Percentiles rank a stretch among this genome's conserved stretches.
Evolutionary conservation across 2,113 vertebrate genomes (phyloP).

Genomic region (Narcine bancroftii): DNA sequence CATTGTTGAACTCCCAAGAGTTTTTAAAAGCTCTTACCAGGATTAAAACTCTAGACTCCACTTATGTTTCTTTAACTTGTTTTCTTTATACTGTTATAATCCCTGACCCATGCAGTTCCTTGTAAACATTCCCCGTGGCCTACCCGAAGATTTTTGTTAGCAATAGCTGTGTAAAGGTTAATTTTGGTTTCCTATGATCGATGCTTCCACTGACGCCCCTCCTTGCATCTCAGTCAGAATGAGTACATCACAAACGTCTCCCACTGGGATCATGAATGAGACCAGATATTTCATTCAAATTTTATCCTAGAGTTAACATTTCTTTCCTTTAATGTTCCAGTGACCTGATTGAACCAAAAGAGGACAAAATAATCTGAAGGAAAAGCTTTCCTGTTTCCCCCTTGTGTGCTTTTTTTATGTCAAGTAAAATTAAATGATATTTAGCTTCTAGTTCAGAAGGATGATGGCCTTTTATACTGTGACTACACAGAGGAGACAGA

Average conservation of each 20-base stretch:
- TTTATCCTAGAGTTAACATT: conserved; percentile 41
- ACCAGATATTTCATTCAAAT: conserved; percentile 32
- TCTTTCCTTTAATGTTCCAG: conserved; percentile 4
- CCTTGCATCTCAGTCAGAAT: conserved; percentile 25
- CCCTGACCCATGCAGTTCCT: conserved; percentile 51
- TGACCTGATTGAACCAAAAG: not conserved
- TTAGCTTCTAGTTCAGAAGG: conserved; percentile 26
- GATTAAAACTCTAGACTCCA: conserved; percentile 43
- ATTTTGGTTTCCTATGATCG: conserved; percentile 27
- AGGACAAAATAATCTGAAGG: not conserved
- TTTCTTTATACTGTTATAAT: conserved; percentile 56
- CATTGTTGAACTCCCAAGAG: conserved; percentile 34
- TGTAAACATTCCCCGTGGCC: conserved; percentile 46
- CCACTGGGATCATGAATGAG: conserved; percentile 19
- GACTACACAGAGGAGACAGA: conserved; percentile 40
- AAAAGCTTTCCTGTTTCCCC: conserved; percentile 1
- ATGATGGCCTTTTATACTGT: conserved; percentile 38
- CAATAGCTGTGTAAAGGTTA: conserved; percentile 32
- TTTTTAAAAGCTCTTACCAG: conserved; percentile 29
- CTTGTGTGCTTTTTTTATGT: not conserved
- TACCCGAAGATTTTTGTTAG: conserved; percentile 30
- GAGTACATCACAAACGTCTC: conserved; percentile 28
- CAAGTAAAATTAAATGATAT: conserved; percentile 31
- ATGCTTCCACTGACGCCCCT: conserved; percentile 3
- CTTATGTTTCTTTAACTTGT: conserved; percentile 52